Evolutionary conservation across 2,888 invertebrate genomes (phyloP).

Genomic region (Parapristionchus giblindavisi): DNA sequence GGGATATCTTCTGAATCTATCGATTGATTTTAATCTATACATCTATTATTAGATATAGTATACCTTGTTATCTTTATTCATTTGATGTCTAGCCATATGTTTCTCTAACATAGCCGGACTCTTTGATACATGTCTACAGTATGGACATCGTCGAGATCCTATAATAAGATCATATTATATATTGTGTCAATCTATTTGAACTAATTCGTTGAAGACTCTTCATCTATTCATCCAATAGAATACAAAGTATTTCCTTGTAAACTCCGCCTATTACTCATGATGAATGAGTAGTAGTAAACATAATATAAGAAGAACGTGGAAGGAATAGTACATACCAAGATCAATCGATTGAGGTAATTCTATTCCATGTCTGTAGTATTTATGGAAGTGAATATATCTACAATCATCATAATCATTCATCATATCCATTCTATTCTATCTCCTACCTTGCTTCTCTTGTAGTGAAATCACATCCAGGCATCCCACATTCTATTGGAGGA

Average conservation of each 20-base stretch:
- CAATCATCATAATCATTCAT: neutral
- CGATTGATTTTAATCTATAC: neutral
- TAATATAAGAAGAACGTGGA: no score
- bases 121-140: conserved; percentile 68
- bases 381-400: conserved; percentile 69
- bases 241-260: no score
- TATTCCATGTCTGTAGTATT: conserved; percentile 68
- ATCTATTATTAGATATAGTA: neutral
- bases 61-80: conserved; percentile 31
- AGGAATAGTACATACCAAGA: conserved; percentile 57
- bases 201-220: no score
- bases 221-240: no score
- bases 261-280: no score
- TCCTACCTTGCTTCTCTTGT: conserved; percentile 60
- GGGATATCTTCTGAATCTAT: neutral
- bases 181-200: no score
- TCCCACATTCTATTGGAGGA: conserved; percentile 69
- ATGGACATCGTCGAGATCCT: conserved; percentile 67
- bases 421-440: neutral
- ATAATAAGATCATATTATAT: conserved; percentile 38
- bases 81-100: conserved; percentile 62
- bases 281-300: no score
- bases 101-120: conserved; percentile 69
- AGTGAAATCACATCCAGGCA: conserved; percentile 67
- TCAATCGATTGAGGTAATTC: conserved; percentile 68